Evolutionary conservation across 1,140 invertebrate genomes (phyloP), one percentile per base, ranked within the genome.

Genomic region (Camponotus pennsylvanicus): DNA sequence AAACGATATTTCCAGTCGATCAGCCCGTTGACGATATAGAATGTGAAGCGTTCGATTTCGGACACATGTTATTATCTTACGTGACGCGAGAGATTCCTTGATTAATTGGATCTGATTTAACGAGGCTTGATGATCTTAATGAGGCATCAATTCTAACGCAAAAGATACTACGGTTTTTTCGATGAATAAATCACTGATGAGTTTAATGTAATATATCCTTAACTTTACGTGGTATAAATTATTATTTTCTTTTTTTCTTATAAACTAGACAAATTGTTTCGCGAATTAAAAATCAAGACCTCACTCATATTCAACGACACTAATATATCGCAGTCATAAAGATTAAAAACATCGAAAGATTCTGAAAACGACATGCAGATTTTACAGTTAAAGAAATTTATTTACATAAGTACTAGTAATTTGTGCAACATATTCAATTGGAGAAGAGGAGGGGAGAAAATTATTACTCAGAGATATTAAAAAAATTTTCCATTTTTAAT

Each of bases 21-120:
- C n/a, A 49, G 40, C 15, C 7, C 7, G 13, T 57, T 15, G 37
- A 45, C 15, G 37, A 82, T 71, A 42, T 70, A 21, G 49, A 80
- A 42, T 32, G 3, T 52, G 40, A 42, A 15, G 55, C 7, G 27
- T 40, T 2, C 0, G 27, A 73, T 61, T 73, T 73, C 40, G 32
- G 40, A 57, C 3, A 40, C 40, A 13, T 40, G 69, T 1, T 37
- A 71, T 61, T 73, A 59, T 83, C 55, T 61, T 27, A 1, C 57
- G n/a, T 18, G 27, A 83, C 57, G 27, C 15, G 27, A 73, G 18
- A 73, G 21, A 69, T 52, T 11, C 34, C 0, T 61, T 73, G 79
- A 75, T 49, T 73, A 75, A 83, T 73, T 55, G 13, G 27, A 73
- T 73, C 13, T 61, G 27, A 59, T 5, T 69, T 71, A 59, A 82